These are phyloP conservation scores for Meriones unguiculatus DNA, from an alignment of 2,113 vertebrate species.

Conservation along the genomic window DNA sequence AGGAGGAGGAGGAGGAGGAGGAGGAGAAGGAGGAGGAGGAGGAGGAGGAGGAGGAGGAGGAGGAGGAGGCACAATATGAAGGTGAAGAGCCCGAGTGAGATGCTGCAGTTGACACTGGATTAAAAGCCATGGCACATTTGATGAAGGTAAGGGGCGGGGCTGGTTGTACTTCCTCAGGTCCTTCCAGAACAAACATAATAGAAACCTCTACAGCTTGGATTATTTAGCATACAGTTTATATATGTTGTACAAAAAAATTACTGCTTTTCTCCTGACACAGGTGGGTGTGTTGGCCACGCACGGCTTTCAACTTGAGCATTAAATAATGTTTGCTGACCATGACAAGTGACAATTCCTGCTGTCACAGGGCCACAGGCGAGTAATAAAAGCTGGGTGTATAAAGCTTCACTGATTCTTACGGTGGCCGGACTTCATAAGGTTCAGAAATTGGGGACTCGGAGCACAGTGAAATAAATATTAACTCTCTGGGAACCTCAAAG, in stretches of 20 bases:
- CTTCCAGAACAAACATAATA: background rate
- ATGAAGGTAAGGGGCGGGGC: background rate
- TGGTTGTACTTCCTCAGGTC: background rate
- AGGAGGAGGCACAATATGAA: background rate
- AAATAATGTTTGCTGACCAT: background rate
- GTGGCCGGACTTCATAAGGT: background rate
- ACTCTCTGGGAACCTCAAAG: slow-evolving; percentile 71
- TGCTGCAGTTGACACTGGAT: background rate
- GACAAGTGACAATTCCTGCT: background rate
- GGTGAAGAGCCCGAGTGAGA: background rate
- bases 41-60: background rate
- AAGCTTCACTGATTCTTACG: slow-evolving; percentile 48
- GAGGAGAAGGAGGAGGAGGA: background rate
- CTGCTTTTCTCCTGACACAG: background rate
- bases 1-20: background rate
- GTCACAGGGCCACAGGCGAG: background rate
- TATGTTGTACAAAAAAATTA: background rate
- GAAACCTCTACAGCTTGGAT: background rate
- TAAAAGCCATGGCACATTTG: background rate
- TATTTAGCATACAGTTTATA: background rate
- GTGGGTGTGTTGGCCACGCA: background rate
- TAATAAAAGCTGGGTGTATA: slow-evolving; percentile 24
- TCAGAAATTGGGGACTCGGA: slow-evolving; percentile 45
- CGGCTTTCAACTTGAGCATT: background rate
- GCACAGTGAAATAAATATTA: slow-evolving; percentile 74